A percentile compares a stretch with the other conserved stretches of the same genome.
phyloP scores from a whole-genome alignment of 1,140 invertebrate genomes.

The Lucilia cuprina region DNA sequence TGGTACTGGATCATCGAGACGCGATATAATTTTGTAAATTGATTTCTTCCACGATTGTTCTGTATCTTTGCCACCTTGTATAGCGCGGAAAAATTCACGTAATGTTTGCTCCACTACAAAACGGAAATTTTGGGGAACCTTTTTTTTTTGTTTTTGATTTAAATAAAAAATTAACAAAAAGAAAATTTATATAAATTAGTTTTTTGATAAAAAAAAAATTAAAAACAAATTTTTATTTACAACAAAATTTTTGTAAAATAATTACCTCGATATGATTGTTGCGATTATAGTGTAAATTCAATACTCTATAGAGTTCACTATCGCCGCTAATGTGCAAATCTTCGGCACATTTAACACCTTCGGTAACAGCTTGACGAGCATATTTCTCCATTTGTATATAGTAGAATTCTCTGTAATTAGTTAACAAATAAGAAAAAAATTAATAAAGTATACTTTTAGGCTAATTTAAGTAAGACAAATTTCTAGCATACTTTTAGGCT shows the following conservation, averaged over 20 bases:
- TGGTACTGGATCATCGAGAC: constrained; percentile 97
- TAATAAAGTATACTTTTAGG: not conserved
- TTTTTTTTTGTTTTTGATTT: no score
- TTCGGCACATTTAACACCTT: constrained; percentile 91
- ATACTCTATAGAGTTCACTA: constrained; percentile 95
- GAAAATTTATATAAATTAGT: constrained; percentile 27
- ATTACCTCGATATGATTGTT: constrained; percentile 99
- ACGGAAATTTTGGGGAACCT: constrained; percentile 97
- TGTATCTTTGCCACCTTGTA: constrained; percentile 92
- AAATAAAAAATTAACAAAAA: constrained; percentile 8
- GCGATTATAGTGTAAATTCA: constrained; percentile 99
- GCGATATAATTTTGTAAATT: constrained; percentile 99
- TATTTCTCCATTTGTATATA: constrained; percentile 99
- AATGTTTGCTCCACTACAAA: constrained; percentile 96
- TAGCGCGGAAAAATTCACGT: constrained; percentile 97
- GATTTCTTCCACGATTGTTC: constrained; percentile 99
- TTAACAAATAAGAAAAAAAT: not conserved
- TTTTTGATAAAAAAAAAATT: no score
- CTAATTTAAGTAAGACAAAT: no score
- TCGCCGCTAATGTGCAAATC: constrained; percentile 93
- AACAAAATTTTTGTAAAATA: not conserved
- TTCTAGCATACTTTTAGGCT: no score
- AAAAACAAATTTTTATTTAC: constrained; percentile 9
- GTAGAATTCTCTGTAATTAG: constrained; percentile 94
- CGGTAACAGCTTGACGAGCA: constrained; percentile 94